Evolutionary conservation across 2,113 vertebrate genomes (phyloP).

Genomic region (Agelaius tricolor): DNA sequence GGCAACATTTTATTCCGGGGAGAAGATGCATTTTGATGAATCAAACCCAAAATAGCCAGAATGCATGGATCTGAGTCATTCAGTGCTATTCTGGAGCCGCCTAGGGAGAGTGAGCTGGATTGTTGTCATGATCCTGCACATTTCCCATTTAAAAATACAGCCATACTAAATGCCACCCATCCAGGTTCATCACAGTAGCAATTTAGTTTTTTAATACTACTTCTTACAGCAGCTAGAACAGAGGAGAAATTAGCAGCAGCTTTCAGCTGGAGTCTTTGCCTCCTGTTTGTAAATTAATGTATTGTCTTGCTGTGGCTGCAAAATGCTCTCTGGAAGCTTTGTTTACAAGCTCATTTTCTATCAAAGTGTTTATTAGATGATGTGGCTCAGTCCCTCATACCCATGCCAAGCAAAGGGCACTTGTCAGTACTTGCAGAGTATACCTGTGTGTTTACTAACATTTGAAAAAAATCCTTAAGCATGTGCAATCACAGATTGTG

Average conservation of each 20-base stretch:
- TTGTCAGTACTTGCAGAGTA: not conserved
- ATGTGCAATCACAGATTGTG: not conserved
- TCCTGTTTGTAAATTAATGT: not conserved
- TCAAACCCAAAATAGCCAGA: not conserved
- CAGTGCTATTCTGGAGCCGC: not conserved
- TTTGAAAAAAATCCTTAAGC: not conserved
- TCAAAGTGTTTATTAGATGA: not conserved
- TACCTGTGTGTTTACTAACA: not conserved
- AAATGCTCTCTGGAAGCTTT: not conserved
- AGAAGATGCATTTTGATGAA: not conserved
- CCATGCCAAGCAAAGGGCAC: not conserved
- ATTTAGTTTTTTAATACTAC: not conserved
- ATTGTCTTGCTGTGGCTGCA: not conserved
- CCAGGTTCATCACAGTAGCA: not conserved
- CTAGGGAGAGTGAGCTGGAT: not conserved
- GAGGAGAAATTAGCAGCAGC: not conserved
- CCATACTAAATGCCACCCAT: not conserved
- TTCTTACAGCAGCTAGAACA: not conserved
- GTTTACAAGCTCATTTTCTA: conserved; percentile 4
- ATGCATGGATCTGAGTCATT: conserved; percentile 2
- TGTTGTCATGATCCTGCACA: not conserved
- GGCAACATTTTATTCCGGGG: not conserved
- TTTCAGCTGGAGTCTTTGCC: not conserved
- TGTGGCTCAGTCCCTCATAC: not conserved
- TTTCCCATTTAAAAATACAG: not conserved